A percentile compares a stretch with the other conserved stretches of the same genome.
Evolutionary conservation across 2,888 invertebrate genomes (phyloP).

Genomic region (Xylota sylvarum): DNA sequence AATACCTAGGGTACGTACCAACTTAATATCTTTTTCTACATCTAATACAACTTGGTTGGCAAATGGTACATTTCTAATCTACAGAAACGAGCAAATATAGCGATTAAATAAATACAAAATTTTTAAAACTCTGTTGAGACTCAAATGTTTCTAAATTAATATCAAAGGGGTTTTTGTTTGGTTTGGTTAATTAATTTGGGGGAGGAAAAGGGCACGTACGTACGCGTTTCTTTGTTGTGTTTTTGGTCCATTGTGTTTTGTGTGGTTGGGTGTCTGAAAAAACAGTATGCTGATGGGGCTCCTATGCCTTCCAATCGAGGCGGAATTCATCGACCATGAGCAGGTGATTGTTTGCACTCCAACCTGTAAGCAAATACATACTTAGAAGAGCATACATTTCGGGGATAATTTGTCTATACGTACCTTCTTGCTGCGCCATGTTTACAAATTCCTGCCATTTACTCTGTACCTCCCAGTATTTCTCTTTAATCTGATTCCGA

Average conservation of each 20-base stretch:
- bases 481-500: slow-evolving; percentile 84
- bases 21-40: slow-evolving; percentile 37
- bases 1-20: slow-evolving; percentile 52
- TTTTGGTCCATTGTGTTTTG: slow-evolving; percentile 67
- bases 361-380: too few relatives aligned
- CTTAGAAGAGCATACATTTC: too few relatives aligned
- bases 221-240: slow-evolving; percentile 62
- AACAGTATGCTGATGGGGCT: slow-evolving; percentile 5
- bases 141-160: slow-evolving; percentile 61
- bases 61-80: slow-evolving; percentile 32
- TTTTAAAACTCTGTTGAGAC: slow-evolving; percentile 43
- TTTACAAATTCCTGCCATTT: slow-evolving; percentile 86
- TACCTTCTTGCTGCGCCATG: slow-evolving; percentile 85
- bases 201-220: slow-evolving; percentile 56
- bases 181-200: slow-evolving; percentile 1
- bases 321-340: slow-evolving; percentile 88
- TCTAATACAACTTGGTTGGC: slow-evolving; percentile 55
- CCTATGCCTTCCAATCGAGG: slow-evolving; percentile 84
- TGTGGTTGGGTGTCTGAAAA: slow-evolving; percentile 44
- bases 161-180: slow-evolving; percentile 34
- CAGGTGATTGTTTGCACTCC: slow-evolving; percentile 87
- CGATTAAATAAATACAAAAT: slow-evolving; percentile 52
- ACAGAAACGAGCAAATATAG: slow-evolving; percentile 28
- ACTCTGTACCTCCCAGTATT: slow-evolving; percentile 85
- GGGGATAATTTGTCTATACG: slow-evolving; percentile 12